phyloP scores from a whole-genome alignment of 2,888 invertebrate genomes.

The Apamea epomidion region DNA sequence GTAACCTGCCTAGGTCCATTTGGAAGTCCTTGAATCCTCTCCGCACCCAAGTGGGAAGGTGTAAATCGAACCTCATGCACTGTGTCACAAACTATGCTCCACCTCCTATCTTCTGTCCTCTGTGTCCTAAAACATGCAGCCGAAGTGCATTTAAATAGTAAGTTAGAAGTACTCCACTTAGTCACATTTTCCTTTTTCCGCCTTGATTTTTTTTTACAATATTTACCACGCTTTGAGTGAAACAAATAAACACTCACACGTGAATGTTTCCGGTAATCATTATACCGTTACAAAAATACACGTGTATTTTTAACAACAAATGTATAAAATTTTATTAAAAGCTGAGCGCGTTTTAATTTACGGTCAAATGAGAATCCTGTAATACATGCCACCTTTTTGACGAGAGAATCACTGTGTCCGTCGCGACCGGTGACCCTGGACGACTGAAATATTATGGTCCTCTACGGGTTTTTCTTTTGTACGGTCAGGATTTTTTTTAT shows the following conservation, averaged over 20 bases:
- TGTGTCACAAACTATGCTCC: neutral
- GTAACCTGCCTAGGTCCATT: neutral
- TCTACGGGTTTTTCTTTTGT: neutral
- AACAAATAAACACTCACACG: constrained; percentile 7
- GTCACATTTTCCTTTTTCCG: too few relatives aligned
- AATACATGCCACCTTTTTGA: constrained; percentile 51
- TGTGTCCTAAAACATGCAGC: neutral
- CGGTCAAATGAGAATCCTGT: constrained; percentile 52
- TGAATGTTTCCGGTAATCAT: neutral
- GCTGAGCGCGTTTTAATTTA: constrained; percentile 49
- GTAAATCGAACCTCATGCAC: neutral
- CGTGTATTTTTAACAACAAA: constrained; percentile 46
- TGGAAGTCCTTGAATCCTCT: neutral
- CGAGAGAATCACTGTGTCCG: constrained; percentile 30
- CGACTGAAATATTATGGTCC: constrained; percentile 21
- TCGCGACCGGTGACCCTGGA: neutral
- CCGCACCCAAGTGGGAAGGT: too few relatives aligned
- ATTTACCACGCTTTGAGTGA: neutral
- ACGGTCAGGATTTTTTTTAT: neutral
- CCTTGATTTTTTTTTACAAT: neutral
- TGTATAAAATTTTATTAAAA: constrained; percentile 51
- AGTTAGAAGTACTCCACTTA: neutral
- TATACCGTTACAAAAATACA: constrained; percentile 20
- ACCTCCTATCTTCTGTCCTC: neutral
- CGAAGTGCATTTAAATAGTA: neutral